phyloP scores from a whole-genome alignment of 2,797 vertebrate genomes.

The Pangasius krempfi region DNA sequence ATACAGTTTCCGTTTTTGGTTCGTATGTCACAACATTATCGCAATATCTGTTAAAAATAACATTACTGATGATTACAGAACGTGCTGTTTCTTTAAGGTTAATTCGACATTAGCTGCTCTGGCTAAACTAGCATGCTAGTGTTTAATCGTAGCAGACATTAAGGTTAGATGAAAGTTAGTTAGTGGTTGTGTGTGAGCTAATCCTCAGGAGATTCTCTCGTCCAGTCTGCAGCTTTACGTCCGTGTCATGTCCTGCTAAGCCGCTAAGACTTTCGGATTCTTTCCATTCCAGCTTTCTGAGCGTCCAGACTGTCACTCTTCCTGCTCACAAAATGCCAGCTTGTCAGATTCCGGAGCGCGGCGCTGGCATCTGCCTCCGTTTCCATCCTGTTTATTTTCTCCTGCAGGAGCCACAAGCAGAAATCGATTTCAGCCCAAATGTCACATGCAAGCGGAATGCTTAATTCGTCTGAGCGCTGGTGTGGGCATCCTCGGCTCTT shows the following conservation, averaged over 20 bases:
- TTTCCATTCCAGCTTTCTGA: background rate
- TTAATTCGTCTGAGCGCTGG: conserved; percentile 49
- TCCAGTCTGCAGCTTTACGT: background rate
- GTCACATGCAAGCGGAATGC: conserved; percentile 60
- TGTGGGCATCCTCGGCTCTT: background rate
- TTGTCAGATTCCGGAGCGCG: conserved; percentile 60
- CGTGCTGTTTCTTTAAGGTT: background rate
- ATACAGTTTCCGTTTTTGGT: background rate
- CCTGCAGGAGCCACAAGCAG: conserved; percentile 49
- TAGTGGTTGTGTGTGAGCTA: background rate
- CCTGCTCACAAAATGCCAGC: conserved; percentile 70
- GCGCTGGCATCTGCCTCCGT: conserved; percentile 55
- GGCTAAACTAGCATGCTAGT: background rate
- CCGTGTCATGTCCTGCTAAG: background rate
- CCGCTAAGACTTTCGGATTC: background rate
- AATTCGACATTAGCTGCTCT: background rate
- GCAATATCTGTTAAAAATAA: background rate
- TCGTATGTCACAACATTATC: background rate
- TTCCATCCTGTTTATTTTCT: conserved; percentile 61
- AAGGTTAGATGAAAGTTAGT: background rate
- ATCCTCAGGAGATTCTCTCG: background rate
- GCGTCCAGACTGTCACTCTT: conserved; percentile 26
- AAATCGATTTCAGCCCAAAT: conserved; percentile 67
- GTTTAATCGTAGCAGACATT: background rate
- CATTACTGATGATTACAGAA: background rate